Evolutionary conservation across 2,888 invertebrate genomes (phyloP).

Genomic region (Axea sp.): DNA sequence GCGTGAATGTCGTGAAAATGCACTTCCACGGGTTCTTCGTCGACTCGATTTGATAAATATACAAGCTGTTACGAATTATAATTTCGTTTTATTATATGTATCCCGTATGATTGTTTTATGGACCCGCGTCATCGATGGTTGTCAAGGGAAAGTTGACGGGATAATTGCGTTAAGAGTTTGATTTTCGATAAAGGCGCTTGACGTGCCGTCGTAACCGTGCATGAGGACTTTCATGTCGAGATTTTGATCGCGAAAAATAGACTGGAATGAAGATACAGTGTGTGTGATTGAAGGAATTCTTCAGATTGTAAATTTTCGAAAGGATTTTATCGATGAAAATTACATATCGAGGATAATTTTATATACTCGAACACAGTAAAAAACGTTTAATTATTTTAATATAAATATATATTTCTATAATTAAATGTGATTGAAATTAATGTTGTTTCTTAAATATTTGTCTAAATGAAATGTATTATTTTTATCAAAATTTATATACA

Average conservation of each 20-base stretch:
- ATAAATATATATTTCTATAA: too few species aligned
- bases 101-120: conserved; percentile 40
- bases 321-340: neutral
- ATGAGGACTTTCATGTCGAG: conserved; percentile 16
- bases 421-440: too few species aligned
- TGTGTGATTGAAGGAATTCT: neutral
- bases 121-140: conserved; percentile 28
- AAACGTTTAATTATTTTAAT: too few species aligned
- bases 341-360: too few species aligned
- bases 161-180: conserved; percentile 48
- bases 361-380: too few species aligned
- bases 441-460: too few species aligned
- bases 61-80: conserved; percentile 26
- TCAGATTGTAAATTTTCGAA: conserved; percentile 17
- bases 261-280: conserved; percentile 22
- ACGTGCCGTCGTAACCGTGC: conserved; percentile 23
- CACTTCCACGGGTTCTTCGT: too few species aligned
- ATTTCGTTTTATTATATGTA: conserved; percentile 32
- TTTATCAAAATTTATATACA: too few species aligned
- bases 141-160: conserved; percentile 41
- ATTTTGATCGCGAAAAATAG: conserved; percentile 25
- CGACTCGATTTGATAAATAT: conserved; percentile 30
- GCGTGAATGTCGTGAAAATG: conserved; percentile 17
- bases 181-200: conserved; percentile 36
- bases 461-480: too few species aligned